Conservation (phyloP, 2,888 invertebrate genomes). For the Macrosoma leucophasiata region DNA sequence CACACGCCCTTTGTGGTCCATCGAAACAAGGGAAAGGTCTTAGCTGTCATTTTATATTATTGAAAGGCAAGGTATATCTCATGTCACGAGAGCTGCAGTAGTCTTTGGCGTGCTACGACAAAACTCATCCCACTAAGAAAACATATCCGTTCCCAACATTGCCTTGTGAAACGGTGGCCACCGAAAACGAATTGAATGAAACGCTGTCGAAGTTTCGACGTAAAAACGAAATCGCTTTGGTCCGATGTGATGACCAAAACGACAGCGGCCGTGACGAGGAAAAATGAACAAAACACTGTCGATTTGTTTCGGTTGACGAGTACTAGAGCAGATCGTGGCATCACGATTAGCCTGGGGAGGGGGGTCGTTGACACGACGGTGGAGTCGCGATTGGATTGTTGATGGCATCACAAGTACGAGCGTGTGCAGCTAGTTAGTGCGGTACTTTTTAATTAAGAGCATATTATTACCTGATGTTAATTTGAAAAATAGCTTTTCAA, state of each 20-base stretch:
- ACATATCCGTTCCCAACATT: no score
- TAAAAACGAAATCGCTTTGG: slow-evolving; percentile 27
- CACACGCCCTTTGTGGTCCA: slow-evolving; percentile 5
- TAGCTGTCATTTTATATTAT: no score
- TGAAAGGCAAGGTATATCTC: no score
- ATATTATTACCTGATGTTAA: slow-evolving; percentile 20
- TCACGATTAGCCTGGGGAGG: slow-evolving; percentile 46
- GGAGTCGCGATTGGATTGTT: slow-evolving; percentile 30
- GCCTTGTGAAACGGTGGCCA: no score
- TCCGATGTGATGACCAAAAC: slow-evolving; percentile 28
- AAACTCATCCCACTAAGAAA: no score
- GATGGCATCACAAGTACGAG: slow-evolving; percentile 8
- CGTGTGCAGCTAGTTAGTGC: slow-evolving; percentile 15
- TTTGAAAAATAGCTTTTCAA: no score
- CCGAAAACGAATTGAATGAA: slow-evolving; percentile 27
- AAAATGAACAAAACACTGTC: slow-evolving; percentile 43
- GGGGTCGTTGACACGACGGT: slow-evolving; percentile 55
- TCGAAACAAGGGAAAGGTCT: no score
- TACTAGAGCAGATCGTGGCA: slow-evolving; percentile 42
- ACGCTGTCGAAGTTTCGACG: slow-evolving; percentile 21
- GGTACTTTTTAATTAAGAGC: slow-evolving; percentile 19
- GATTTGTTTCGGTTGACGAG: slow-evolving; percentile 61
- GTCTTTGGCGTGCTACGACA: no score
- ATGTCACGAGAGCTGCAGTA: no score
- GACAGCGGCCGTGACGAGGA: slow-evolving; percentile 36